Conservation (phyloP, 2,113 vertebrate species). For the Ammodytes marinus region DNA sequence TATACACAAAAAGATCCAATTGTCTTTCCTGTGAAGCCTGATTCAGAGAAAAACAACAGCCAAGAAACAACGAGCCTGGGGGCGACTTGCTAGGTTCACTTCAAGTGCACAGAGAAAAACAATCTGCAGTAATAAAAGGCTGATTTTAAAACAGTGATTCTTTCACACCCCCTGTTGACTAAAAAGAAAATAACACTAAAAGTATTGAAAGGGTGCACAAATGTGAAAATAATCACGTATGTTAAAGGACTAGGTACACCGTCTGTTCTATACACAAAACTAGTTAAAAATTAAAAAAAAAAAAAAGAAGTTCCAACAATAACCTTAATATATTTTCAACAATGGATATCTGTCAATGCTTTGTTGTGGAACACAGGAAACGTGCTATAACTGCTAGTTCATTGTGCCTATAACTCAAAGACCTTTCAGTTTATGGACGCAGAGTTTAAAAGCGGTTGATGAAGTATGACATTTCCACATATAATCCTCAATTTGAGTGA, state of each 20-base stretch:
- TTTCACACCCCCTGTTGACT: conserved; percentile 62
- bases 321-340: background rate
- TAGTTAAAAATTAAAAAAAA: background rate
- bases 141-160: conserved; percentile 22
- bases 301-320: background rate
- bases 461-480: background rate
- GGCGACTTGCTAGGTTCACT: conserved; percentile 69
- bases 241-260: background rate
- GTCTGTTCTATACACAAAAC: background rate
- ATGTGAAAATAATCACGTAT: background rate
- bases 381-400: background rate
- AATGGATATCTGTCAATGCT: background rate
- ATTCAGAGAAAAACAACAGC: conserved; percentile 67
- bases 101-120: conserved; percentile 59
- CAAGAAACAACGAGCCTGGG: conserved; percentile 60
- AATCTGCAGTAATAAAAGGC: background rate
- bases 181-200: conserved; percentile 11
- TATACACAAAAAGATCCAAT: conserved; percentile 44
- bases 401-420: background rate
- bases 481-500: background rate
- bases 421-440: background rate
- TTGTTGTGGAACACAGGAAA: background rate
- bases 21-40: conserved; percentile 54
- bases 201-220: background rate
- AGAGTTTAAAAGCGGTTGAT: background rate